Base-by-base conservation (phyloP, 2,888 invertebrate species). In the Sacculina carcini region DNA sequence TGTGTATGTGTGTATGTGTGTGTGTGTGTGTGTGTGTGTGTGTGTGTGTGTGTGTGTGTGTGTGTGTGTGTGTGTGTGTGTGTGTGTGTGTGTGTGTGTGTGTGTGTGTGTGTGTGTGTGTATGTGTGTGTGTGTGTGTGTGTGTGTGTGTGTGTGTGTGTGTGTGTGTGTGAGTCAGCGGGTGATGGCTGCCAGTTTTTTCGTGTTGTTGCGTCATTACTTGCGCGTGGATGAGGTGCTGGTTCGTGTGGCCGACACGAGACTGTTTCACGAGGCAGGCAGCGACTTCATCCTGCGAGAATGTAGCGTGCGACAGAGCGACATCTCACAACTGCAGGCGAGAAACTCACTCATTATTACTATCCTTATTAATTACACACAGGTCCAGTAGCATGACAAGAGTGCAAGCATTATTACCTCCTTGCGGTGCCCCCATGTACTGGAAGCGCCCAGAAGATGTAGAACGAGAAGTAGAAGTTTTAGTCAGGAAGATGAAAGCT, bases 181-280 rank as follows among this genome's bases (percentile, higher is more conserved):
- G 62, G 90, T 90, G 2, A 99, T 98, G 98, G 86, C 87, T 0
- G 75, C 77, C 38, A 81, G 85, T 57, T 90, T 87, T 69, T 94
- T 86, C 64, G 75, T 92, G 48, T 70, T 98, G 7, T 67, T 86
- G 53, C 73, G 96, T 58, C 87, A 83, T 64, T 98, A 92, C 66
- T 69, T 98, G 55, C 73, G 98, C 60, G 85, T 99, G 2, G 98
- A 99, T 64, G 77, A 82, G 63, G 92, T 96, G 1, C 68, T 94
- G 65, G 74, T 90, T 2, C 72, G 82, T 57, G 73, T 89, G 38
- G 77, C 83, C 60, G 94, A 94, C 63, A 90, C 92, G 0, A 73
- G 90, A 58, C 73, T 81, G 62, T 84, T 82, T 62, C 81, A 79
- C 60, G 78, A 80, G 66, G 73, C 77, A 54, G 75, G 75, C 48